Evolutionary conservation across 2,888 invertebrate species (phyloP).

Genomic region (Crossocerus cetratus): DNA sequence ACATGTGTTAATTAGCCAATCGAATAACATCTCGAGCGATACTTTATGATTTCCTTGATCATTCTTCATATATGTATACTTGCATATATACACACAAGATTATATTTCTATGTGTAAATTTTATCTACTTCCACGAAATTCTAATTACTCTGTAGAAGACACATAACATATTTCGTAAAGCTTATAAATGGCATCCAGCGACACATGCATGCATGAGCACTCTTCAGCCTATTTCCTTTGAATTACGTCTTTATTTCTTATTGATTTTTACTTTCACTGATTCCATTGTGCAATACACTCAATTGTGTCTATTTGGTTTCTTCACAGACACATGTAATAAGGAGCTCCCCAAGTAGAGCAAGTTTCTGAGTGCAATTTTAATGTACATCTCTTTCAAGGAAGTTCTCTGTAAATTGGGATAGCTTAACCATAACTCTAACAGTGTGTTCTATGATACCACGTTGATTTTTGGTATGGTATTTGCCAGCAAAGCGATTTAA

Average conservation of each 20-base stretch:
- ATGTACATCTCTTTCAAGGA: constrained; percentile 22
- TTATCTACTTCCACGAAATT: neutral
- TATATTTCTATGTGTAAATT: neutral
- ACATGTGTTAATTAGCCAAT: too few relatives aligned
- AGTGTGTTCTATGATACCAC: constrained; percentile 18
- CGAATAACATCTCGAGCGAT: too few relatives aligned
- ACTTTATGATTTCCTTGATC: too few relatives aligned
- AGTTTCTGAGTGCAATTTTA: constrained; percentile 44
- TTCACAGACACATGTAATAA: constrained; percentile 64
- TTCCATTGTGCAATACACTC: constrained; percentile 23
- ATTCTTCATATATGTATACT: too few relatives aligned
- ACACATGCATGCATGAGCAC: neutral
- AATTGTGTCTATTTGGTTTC: constrained; percentile 59
- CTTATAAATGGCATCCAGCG: neutral
- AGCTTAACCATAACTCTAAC: constrained; percentile 24
- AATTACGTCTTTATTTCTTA: constrained; percentile 15
- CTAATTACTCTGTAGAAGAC: neutral
- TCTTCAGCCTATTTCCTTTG: constrained; percentile 10
- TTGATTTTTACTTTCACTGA: constrained; percentile 15
- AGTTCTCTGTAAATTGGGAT: constrained; percentile 39
- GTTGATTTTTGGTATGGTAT: constrained; percentile 25
- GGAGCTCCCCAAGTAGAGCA: constrained; percentile 58
- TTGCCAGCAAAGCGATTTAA: constrained; percentile 23
- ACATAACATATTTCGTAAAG: too few relatives aligned
- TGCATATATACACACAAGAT: too few relatives aligned